Percentiles rank a stretch among this genome's conserved stretches.
Conservation (phyloP, 2,888 invertebrate genomes). For the Drosophila aldrichi region DNA sequence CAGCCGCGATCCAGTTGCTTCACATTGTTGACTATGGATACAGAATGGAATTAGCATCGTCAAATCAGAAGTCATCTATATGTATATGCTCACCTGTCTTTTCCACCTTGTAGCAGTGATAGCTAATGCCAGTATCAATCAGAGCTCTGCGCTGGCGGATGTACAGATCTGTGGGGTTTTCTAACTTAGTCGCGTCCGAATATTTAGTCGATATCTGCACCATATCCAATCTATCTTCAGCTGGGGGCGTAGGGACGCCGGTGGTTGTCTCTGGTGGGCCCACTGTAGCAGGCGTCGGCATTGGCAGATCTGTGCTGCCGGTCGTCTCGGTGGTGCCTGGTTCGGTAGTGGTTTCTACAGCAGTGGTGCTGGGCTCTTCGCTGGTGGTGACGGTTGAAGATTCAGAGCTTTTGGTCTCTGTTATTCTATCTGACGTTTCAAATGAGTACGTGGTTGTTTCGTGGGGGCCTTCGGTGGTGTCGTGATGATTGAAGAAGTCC, state of each 20-base stretch:
- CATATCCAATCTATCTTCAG: too few species aligned
- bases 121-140: slow-evolving; percentile 57
- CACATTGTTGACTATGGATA: slow-evolving; percentile 62
- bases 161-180: slow-evolving; percentile 33
- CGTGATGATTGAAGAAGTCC: slow-evolving; percentile 66
- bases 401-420: slow-evolving; percentile 23
- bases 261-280: slow-evolving; percentile 63
- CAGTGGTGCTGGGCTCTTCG: slow-evolving; percentile 1
- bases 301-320: slow-evolving; percentile 44
- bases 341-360: slow-evolving; percentile 25
- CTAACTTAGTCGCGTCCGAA: background rate
- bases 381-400: slow-evolving; percentile 7
- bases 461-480: slow-evolving; percentile 60
- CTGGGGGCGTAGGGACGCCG: slow-evolving; percentile 38
- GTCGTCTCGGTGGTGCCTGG: slow-evolving; percentile 29
- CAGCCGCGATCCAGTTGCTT: slow-evolving; percentile 77
- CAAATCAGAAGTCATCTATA: background rate
- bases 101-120: slow-evolving; percentile 77
- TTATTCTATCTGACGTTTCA: background rate
- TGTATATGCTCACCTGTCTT: slow-evolving; percentile 61
- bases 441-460: too few species aligned
- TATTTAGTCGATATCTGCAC: background rate
- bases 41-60: background rate
- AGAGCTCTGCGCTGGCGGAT: slow-evolving; percentile 62
- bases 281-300: slow-evolving; percentile 62